Evolutionary conservation across 2,113 vertebrate species (phyloP).

Genomic region (Paratilapia polleni): DNA sequence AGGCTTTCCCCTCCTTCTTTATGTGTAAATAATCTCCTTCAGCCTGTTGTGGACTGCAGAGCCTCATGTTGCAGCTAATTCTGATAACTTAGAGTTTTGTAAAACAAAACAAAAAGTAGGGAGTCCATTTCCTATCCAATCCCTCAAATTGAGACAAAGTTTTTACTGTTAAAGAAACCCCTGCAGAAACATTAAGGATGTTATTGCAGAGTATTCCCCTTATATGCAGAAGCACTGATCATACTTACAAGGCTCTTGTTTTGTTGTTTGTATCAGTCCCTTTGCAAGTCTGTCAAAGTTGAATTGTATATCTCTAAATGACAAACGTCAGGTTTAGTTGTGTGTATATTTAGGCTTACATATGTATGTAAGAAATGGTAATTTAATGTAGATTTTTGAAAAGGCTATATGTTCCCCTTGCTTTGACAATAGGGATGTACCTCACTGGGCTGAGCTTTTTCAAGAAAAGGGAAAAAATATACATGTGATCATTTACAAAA

Average conservation of each 20-base stretch:
- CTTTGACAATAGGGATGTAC: constrained; percentile 56
- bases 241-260: constrained; percentile 11
- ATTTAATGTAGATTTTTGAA: constrained; percentile 58
- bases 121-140: constrained; percentile 14
- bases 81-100: constrained; percentile 27
- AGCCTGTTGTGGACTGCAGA: constrained; percentile 49
- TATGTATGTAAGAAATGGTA: constrained; percentile 52
- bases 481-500: neutral
- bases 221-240: neutral
- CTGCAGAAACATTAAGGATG: neutral
- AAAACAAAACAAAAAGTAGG: neutral
- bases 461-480: constrained; percentile 20
- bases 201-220: neutral
- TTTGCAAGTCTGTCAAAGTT: constrained; percentile 45
- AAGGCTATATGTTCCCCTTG: constrained; percentile 47
- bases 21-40: neutral
- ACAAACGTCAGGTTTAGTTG: constrained; percentile 59
- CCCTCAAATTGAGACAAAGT: constrained; percentile 2
- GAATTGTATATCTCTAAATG: constrained; percentile 78
- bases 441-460: constrained; percentile 6
- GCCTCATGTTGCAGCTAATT: constrained; percentile 59
- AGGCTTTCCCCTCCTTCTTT: neutral
- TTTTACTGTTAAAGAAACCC: neutral
- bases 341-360: constrained; percentile 72
- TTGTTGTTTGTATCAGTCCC: constrained; percentile 41